Conservation (phyloP, 2,113 vertebrate species). For the Phyllostomus hastatus region DNA sequence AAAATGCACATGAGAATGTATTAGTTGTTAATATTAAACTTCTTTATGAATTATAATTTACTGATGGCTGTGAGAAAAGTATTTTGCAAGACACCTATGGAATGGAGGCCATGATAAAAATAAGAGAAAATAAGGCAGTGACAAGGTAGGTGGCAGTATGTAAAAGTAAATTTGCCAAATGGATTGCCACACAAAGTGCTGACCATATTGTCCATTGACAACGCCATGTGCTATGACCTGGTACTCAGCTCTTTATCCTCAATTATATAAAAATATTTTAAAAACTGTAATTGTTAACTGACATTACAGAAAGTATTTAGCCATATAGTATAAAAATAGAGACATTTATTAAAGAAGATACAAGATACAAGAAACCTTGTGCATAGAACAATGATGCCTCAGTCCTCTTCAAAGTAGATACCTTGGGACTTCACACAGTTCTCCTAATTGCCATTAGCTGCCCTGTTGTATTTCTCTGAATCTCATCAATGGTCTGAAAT, state of each 20-base stretch:
- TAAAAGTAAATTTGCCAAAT: background rate
- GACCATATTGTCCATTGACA: background rate
- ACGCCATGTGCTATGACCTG: background rate
- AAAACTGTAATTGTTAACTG: background rate
- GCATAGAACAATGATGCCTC: too few relatives aligned
- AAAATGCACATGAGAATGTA: background rate
- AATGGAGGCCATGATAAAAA: background rate
- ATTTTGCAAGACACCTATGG: background rate
- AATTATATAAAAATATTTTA: background rate
- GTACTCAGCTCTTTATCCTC: background rate
- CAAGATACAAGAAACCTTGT: too few relatives aligned
- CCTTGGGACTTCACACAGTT: too few relatives aligned
- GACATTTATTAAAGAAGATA: too few relatives aligned
- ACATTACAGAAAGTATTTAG: background rate
- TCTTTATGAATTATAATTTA: background rate
- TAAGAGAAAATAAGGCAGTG: background rate
- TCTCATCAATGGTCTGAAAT: too few relatives aligned
- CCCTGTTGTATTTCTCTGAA: too few relatives aligned
- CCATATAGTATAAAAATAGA: too few relatives aligned
- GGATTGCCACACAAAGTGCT: background rate
- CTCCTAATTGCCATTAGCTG: too few relatives aligned
- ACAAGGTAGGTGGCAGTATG: background rate
- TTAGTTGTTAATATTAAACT: background rate
- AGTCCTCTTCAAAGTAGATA: too few relatives aligned
- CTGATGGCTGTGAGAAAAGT: background rate